A percentile compares a stretch with the other conserved stretches of the same genome.
Conservation (phyloP, 2,797 vertebrate species). For the Poecilia wingei region DNA sequence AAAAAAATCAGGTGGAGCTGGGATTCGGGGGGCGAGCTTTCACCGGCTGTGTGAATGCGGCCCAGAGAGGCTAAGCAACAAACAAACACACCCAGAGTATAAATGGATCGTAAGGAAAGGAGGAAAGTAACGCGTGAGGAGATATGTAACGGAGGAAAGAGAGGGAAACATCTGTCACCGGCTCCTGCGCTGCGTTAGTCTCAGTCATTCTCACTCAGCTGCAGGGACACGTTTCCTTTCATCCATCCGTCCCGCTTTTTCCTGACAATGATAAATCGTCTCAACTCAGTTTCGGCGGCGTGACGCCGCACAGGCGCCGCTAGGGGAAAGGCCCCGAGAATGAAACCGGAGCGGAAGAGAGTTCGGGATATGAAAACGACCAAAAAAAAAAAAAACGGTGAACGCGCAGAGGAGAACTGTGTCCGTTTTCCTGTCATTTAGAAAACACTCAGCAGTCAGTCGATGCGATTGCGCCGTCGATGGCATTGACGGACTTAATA, state of each 20-base stretch:
- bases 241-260: conserved; percentile 37
- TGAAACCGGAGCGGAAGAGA: neutral
- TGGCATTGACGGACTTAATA: conserved; percentile 61
- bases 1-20: conserved; percentile 11
- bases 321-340: neutral
- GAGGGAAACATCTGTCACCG: conserved; percentile 32
- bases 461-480: conserved; percentile 30
- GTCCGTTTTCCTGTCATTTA: conserved; percentile 44
- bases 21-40: conserved; percentile 31
- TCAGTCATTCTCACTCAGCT: conserved; percentile 30
- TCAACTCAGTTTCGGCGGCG: conserved; percentile 37
- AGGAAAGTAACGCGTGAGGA: conserved; percentile 55
- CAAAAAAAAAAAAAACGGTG: neutral
- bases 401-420: conserved; percentile 9
- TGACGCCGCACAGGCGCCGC: conserved; percentile 20
- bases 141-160: conserved; percentile 77
- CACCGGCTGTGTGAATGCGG: conserved; percentile 68
- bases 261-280: conserved; percentile 42
- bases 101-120: conserved; percentile 56
- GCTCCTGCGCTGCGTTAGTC: conserved; percentile 40
- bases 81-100: conserved; percentile 81
- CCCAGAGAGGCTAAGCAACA: conserved; percentile 79
- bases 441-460: conserved; percentile 47
- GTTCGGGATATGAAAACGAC: conserved; percentile 21
- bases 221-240: conserved; percentile 32